A percentile compares a stretch with the other conserved stretches of the same genome.
These are phyloP conservation scores for Dromius quadrimaculatus DNA, from an alignment of 2,888 invertebrate genomes.

Conservation along the genomic window DNA sequence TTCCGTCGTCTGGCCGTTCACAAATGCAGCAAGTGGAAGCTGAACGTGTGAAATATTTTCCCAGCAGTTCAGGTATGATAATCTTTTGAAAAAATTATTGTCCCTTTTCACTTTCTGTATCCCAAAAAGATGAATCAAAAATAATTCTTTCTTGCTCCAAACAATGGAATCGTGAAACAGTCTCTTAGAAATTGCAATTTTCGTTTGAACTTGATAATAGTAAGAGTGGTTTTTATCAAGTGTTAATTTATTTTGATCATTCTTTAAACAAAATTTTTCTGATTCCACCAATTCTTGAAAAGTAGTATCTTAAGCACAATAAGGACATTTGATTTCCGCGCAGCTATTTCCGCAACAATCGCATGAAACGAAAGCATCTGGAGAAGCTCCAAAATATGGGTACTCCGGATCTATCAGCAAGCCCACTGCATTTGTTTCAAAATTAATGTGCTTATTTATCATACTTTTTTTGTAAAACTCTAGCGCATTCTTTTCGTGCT, in stretches of 20 bases:
- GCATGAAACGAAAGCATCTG: conserved; percentile 7
- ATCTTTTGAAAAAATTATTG: neutral
- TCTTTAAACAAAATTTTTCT: neutral
- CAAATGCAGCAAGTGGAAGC: neutral
- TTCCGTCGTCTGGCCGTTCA: neutral
- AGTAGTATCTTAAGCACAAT: neutral
- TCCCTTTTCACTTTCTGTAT: neutral
- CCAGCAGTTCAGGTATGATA: neutral
- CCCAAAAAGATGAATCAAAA: neutral
- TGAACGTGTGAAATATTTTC: neutral
- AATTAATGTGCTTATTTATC: neutral
- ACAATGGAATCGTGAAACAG: neutral
- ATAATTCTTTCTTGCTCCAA: neutral
- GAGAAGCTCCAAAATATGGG: conserved; percentile 5
- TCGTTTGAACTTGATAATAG: conserved; percentile 6
- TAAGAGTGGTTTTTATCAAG: neutral
- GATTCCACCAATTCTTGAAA: neutral
- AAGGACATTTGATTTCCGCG: conserved; percentile 18
- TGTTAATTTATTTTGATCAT: neutral
- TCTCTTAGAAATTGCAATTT: neutral
- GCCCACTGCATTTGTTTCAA: neutral
- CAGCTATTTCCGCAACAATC: conserved; percentile 4
- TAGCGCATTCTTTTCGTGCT: neutral
- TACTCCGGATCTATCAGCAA: neutral
- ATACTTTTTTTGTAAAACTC: neutral